Evolutionary conservation across 1,140 invertebrate species (phyloP), one percentile per base, ranked within the genome.

Genomic region (Archegozetes longisetosus): DNA sequence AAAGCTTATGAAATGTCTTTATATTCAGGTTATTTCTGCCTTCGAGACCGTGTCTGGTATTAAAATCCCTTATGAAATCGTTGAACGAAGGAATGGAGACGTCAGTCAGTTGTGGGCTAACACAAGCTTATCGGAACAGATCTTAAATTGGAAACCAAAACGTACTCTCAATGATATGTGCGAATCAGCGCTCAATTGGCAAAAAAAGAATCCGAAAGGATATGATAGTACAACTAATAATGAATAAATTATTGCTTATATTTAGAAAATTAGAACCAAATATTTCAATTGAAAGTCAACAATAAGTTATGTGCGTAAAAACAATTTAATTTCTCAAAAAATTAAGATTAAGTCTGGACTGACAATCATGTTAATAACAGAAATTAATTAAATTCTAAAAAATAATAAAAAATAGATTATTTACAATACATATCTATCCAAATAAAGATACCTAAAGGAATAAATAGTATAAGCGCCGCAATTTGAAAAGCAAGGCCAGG

Each of bases 151-250:
- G 92, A 79, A 77, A 58, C 85, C 91, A 13, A 79, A 76, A 12
- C 79, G 79, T 64, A 79, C 79, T 65, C 75, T 97, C 0, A 72
- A 83, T 47, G 84, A 90, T 62, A 97, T 97, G 92, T 96, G 82
- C 75, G 72, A 72, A 64, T 89, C 94, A 70, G 82, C 85, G 2
- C 94, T 90, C 90, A 79, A 79, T 52, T 94, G 89, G 90, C 90
- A 94, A 72, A 80, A 80, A 61, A 77, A 75, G 52, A 90, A 94
- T 75, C 89, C 89, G 9, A 80, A 84, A 64, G 17, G 17, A 40
- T 9, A 40, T 40, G 32, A 40, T 9, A 9, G 6, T 40, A 40
- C 32, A 40, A 40, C 17, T 40, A 40, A 40, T 40, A 40, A 40
- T 40, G 17, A 40, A 40, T 40, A 40, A 17, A 40, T 17, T 9